These are phyloP conservation scores for Abrostola tripartita DNA, from an alignment of 2,888 invertebrate genomes.

Conservation along the genomic window DNA sequence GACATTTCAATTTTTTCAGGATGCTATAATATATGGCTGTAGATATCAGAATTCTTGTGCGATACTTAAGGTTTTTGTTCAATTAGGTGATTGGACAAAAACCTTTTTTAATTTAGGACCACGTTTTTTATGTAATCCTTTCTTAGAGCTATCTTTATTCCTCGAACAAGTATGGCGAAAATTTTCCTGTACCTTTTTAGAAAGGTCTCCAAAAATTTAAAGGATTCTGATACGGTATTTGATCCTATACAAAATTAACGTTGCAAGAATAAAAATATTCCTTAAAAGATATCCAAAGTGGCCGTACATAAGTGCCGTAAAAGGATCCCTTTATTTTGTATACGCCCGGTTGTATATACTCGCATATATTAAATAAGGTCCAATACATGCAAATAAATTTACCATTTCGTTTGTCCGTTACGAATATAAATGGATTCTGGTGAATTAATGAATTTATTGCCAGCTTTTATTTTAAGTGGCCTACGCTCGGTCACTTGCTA, in stretches of 20 bases:
- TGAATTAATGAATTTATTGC: constrained; percentile 73
- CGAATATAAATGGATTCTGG: constrained; percentile 67
- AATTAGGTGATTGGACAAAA: too few species aligned
- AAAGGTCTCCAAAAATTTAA: constrained; percentile 32
- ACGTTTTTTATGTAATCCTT: neutral
- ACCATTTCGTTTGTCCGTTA: constrained; percentile 57
- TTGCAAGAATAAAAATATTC: constrained; percentile 32
- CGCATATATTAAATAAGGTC: constrained; percentile 28
- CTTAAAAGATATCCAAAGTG: constrained; percentile 38
- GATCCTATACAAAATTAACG: constrained; percentile 48
- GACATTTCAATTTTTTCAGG: too few species aligned
- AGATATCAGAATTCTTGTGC: too few species aligned
- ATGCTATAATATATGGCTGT: too few species aligned
- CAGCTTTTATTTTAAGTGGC: constrained; percentile 69
- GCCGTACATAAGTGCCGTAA: constrained; percentile 37
- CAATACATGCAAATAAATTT: constrained; percentile 60
- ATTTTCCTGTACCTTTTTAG: constrained; percentile 11
- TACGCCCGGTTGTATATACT: neutral
- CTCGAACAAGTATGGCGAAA: constrained; percentile 14
- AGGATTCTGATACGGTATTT: constrained; percentile 43
- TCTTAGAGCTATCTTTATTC: constrained; percentile 1
- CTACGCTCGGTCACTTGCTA: constrained; percentile 56
- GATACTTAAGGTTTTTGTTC: too few species aligned
- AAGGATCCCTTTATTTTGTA: constrained; percentile 34
- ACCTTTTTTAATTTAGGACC: neutral